These are phyloP conservation scores for Pyxicephalus adspersus DNA, from an alignment of 2,113 vertebrate genomes.

Conservation along the genomic window DNA sequence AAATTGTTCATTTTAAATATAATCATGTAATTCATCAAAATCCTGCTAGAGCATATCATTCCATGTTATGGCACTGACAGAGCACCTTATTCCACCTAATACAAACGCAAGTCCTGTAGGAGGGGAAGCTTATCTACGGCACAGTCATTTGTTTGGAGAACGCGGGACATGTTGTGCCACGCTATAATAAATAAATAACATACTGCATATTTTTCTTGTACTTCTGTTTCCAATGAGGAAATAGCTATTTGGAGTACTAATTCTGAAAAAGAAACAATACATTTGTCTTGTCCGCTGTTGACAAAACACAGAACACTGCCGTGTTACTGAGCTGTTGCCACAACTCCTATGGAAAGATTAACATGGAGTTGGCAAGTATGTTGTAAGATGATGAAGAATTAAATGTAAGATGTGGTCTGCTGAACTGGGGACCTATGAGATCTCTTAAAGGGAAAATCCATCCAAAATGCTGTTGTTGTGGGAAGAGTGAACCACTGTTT, in stretches of 20 bases:
- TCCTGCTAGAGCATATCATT: constrained; percentile 81
- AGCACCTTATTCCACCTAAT: constrained; percentile 75
- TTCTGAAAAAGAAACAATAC: not conserved
- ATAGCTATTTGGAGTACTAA: constrained; percentile 22
- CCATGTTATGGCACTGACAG: constrained; percentile 78
- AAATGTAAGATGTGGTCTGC: too few relatives aligned
- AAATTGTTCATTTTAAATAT: constrained; percentile 92
- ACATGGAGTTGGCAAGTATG: too few relatives aligned
- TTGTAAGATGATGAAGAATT: too few relatives aligned
- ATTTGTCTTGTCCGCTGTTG: not conserved
- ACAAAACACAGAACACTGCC: not conserved
- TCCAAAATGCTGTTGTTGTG: too few relatives aligned
- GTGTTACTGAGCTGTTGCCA: not conserved
- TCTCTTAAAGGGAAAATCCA: too few relatives aligned
- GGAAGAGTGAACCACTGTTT: too few relatives aligned
- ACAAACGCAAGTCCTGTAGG: constrained; percentile 69
- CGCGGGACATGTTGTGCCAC: constrained; percentile 60
- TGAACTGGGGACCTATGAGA: too few relatives aligned
- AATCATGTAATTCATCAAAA: constrained; percentile 96
- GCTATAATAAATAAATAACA: constrained; percentile 63
- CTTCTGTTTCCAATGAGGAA: constrained; percentile 15
- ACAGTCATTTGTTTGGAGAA: constrained; percentile 68
- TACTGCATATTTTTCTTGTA: constrained; percentile 1
- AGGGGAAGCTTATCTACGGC: constrained; percentile 70
- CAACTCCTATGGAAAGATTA: too few relatives aligned